A percentile compares a stretch with the other conserved stretches of the same genome.
Conservation (phyloP, 2,797 vertebrate species). For the Scomberomorus guttatus region DNA sequence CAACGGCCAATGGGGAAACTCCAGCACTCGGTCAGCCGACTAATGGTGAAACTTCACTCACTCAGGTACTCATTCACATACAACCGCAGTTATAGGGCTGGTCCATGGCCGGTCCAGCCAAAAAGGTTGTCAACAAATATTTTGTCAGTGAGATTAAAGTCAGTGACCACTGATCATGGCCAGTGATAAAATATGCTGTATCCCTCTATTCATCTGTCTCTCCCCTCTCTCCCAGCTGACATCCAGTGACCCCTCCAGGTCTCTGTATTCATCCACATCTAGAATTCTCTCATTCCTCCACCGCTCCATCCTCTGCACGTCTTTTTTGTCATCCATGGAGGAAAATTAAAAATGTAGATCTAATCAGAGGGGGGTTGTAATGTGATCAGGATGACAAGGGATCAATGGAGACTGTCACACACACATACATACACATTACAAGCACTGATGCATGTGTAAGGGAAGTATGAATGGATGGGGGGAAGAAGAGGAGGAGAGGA, state of each 20-base stretch:
- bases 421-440: constrained; percentile 59
- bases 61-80: too few species aligned
- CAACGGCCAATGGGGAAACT: too few species aligned
- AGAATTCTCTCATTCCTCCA: constrained; percentile 70
- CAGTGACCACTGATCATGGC: too few species aligned
- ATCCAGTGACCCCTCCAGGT: constrained; percentile 22
- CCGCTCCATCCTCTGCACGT: constrained; percentile 65
- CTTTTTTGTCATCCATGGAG: constrained; percentile 82
- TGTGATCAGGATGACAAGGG: constrained; percentile 92
- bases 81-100: too few species aligned
- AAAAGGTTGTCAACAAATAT: too few species aligned
- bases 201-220: neutral
- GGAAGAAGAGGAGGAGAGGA: constrained; percentile 9
- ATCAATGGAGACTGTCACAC: constrained; percentile 89
- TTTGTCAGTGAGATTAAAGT: too few species aligned
- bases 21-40: too few species aligned
- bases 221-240: constrained; percentile 25
- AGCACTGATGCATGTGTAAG: constrained; percentile 71
- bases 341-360: constrained; percentile 99
- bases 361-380: constrained; percentile 90
- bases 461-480: constrained; percentile 66
- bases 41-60: too few species aligned
- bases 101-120: too few species aligned
- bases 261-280: constrained; percentile 58
- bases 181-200: too few species aligned